Evolutionary conservation across 1,140 invertebrate species (phyloP).

Genomic region (Drosophila nannoptera): DNA sequence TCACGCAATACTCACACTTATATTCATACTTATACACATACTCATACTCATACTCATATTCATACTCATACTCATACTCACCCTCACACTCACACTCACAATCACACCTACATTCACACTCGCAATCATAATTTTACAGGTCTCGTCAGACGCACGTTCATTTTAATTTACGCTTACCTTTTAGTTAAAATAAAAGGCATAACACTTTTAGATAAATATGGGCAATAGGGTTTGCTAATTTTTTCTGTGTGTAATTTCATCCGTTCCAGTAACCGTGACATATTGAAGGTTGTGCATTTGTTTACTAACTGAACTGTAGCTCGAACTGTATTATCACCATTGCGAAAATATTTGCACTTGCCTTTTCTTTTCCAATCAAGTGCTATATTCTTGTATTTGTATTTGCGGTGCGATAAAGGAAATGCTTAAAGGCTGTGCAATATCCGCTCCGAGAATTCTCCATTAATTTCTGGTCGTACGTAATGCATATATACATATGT

Average conservation of each 20-base stretch:
- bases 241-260: slow-evolving; percentile 30
- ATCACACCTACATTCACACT: not conserved
- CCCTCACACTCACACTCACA: not conserved
- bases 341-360: slow-evolving; percentile 42
- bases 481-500: slow-evolving; percentile 3
- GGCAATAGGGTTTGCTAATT: slow-evolving; percentile 1
- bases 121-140: not conserved
- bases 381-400: slow-evolving; percentile 25
- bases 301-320: slow-evolving; percentile 4
- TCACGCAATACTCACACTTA: too few species aligned
- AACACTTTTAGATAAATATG: slow-evolving; percentile 10
- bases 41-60: too few species aligned
- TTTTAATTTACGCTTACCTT: not conserved
- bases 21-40: too few species aligned
- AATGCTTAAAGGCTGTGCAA: slow-evolving; percentile 45
- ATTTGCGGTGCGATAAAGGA: slow-evolving; percentile 42
- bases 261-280: slow-evolving; percentile 30
- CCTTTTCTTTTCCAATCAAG: slow-evolving; percentile 40
- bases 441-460: slow-evolving; percentile 54
- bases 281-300: slow-evolving; percentile 17
- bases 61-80: not conserved
- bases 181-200: slow-evolving; percentile 3
- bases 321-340: slow-evolving; percentile 11
- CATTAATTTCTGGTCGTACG: slow-evolving; percentile 8
- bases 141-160: not conserved